A percentile compares a stretch with the other conserved stretches of the same genome.
phyloP scores from a whole-genome alignment of 92 coral and sea anemone genomes.

The Epizoanthus fatuus region DNA sequence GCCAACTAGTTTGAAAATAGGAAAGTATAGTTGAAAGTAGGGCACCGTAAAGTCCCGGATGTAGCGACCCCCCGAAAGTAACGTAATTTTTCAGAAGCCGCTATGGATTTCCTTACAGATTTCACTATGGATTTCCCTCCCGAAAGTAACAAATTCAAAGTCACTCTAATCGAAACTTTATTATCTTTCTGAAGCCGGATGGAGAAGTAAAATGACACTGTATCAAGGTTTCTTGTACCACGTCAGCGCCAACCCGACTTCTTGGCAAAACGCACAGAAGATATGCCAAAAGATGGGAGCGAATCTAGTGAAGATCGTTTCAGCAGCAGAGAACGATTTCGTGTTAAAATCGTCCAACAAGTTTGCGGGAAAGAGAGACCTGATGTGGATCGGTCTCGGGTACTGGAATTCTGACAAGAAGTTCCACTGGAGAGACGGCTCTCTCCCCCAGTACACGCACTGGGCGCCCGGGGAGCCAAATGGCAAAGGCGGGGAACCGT shows the following conservation, averaged over 20 bases:
- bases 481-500: slow-evolving; percentile 18
- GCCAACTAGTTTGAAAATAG: no score
- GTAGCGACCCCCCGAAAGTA: no score
- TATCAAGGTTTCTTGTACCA: slow-evolving; percentile 20
- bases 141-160: no score
- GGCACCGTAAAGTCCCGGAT: no score
- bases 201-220: no score
- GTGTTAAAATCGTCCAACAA: slow-evolving; percentile 22
- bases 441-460: slow-evolving; percentile 23
- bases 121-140: no score
- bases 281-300: slow-evolving; percentile 11
- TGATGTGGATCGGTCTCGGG: slow-evolving; percentile 37
- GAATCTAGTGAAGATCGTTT: slow-evolving; percentile 43
- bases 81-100: no score
- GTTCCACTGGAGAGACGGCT: slow-evolving; percentile 45
- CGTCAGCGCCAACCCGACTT: neutral
- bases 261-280: slow-evolving; percentile 18
- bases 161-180: no score
- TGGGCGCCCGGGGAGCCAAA: slow-evolving; percentile 46
- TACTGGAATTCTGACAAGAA: neutral
- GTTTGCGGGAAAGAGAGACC: neutral
- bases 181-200: no score
- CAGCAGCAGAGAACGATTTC: slow-evolving; percentile 35
- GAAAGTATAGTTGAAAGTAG: neutral
- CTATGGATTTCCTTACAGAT: no score